Base-by-base conservation (phyloP, 2,113 vertebrate species). In the Nicator chloris region DNA sequence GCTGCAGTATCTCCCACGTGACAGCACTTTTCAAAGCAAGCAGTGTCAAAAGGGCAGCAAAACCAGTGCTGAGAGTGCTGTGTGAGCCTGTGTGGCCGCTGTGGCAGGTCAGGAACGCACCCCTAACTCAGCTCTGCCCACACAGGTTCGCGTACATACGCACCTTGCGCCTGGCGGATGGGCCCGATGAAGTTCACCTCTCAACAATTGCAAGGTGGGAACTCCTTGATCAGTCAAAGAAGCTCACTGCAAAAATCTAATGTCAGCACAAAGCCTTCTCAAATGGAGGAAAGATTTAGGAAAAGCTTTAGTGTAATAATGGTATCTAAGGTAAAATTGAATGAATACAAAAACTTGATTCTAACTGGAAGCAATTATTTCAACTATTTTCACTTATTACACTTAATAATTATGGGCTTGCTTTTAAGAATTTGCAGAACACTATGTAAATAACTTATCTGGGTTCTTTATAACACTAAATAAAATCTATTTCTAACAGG, bases 101-200 rank as follows among this genome's bases (percentile, higher is more conserved):
- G 19, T 2, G 16, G 33, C 59, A 49, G 40, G 7, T 6, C 28
- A 20, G 33, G 39, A 21, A 4, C 7, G 13, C 17, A 5, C 2
- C 9, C 21, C 47, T 80, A 21, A 78, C 2, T 14, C 16, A 14
- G 42, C 66, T 56, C 33, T 68, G 22, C 57, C 37, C 7, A 3
- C 37, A 2, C 94, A 99, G 99, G 99, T 99, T 99, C n/a, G 94
- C 98, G 0, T 68, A 98, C 2, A 92, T 89, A 0, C 97, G 98
- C 47, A 97, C 98, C 24, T 78, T 99, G 49, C 98, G 99, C 35
- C 85, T 99, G 21, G 99, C 99, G 5, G 99, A 99, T 0, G 99
- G 99, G 13, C 99, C 99, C 0, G 99, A 99, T 9, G 99, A 99
- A 97, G 99, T 99, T 65, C 99, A 99, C 79, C 98, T 99, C 72